These are phyloP conservation scores for Tipula lateralis DNA, from an alignment of 2,888 invertebrate species.

Conservation along the genomic window DNA sequence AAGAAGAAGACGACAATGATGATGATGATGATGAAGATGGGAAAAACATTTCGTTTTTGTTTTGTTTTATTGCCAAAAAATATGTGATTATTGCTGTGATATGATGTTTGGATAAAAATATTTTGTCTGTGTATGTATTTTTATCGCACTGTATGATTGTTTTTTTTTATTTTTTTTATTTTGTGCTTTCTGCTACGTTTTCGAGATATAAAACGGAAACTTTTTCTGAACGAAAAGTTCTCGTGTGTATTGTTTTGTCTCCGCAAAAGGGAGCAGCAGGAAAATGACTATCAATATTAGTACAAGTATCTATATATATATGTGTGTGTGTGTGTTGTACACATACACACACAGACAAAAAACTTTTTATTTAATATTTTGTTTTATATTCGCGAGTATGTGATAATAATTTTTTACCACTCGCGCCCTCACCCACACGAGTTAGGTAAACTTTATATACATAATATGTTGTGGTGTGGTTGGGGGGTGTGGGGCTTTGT, in stretches of 20 bases:
- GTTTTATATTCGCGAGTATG: not conserved
- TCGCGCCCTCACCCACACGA: not conserved
- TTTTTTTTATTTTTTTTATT: too few relatives aligned
- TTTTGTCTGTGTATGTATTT: constrained; percentile 6
- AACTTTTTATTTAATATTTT: not conserved
- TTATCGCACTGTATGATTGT: not conserved
- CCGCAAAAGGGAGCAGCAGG: not conserved
- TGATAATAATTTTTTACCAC: not conserved
- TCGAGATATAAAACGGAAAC: not conserved
- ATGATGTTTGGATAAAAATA: constrained; percentile 11
- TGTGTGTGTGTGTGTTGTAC: too few relatives aligned
- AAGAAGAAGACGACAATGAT: not conserved
- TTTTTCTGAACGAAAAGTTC: not conserved
- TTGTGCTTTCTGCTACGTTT: not conserved
- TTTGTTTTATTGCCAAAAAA: constrained; percentile 24
- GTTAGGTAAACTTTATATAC: not conserved
- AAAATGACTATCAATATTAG: not conserved
- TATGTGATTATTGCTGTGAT: constrained; percentile 19
- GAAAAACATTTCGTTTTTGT: not conserved
- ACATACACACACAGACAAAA: not conserved
- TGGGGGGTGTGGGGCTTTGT: not conserved
- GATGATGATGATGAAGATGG: not conserved
- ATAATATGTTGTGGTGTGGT: too few relatives aligned
- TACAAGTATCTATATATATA: not conserved
- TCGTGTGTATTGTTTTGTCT: not conserved